Evolutionary conservation across 2,797 vertebrate species (phyloP).

Genomic region (Myotis planiceps): DNA sequence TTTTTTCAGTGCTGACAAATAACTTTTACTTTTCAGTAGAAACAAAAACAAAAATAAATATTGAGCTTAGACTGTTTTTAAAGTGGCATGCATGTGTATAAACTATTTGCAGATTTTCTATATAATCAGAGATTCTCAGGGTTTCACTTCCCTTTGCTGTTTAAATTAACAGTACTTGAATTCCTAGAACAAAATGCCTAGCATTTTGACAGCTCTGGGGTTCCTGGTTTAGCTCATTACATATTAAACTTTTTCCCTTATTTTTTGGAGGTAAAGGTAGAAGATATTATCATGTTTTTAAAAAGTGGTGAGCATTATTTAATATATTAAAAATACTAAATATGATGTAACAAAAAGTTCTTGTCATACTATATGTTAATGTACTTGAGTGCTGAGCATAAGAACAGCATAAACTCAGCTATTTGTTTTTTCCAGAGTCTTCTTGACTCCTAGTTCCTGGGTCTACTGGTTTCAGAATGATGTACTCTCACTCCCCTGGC

Average conservation of each 20-base stretch:
- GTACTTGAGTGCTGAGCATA: background rate
- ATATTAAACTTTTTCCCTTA: background rate
- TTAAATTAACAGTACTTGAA: conserved; percentile 2
- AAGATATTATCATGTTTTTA: background rate
- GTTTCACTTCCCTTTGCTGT: conserved; percentile 20
- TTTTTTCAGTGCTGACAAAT: background rate
- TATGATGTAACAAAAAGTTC: background rate
- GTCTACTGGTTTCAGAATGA: conserved; percentile 36
- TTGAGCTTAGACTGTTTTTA: background rate
- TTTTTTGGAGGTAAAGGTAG: background rate
- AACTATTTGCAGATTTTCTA: background rate
- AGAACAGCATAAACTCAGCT: background rate
- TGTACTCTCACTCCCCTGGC: background rate
- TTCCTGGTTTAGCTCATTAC: conserved; percentile 11
- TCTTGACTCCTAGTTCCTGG: background rate
- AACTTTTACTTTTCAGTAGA: background rate
- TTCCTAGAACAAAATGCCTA: conserved; percentile 36
- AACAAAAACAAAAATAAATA: background rate
- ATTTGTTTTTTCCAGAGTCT: background rate
- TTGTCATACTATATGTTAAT: background rate
- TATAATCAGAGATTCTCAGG: background rate
- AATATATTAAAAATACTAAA: background rate
- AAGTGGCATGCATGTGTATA: background rate
- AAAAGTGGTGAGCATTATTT: background rate
- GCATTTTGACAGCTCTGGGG: background rate